phyloP scores from a whole-genome alignment of 2,113 vertebrate genomes.

The Labeo catla region DNA sequence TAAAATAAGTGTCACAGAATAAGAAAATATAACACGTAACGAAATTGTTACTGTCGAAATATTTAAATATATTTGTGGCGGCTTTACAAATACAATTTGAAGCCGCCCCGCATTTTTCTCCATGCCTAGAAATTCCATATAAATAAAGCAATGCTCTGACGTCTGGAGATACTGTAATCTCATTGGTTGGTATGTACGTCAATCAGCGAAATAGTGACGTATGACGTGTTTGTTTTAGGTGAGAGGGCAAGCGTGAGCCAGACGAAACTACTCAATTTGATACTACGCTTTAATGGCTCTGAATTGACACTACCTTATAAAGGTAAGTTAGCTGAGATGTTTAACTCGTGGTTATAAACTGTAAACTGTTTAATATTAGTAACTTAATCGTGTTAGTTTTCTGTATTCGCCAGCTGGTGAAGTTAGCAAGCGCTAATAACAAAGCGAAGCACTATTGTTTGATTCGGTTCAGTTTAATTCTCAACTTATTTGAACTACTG shows the following conservation, averaged over 20 bases:
- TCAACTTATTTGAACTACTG: neutral
- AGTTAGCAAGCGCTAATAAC: slow-evolving; percentile 28
- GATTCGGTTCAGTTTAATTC: neutral
- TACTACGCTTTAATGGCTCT: neutral
- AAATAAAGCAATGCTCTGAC: neutral
- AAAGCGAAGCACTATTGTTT: slow-evolving; percentile 1
- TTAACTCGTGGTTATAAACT: neutral
- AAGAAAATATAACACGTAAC: neutral
- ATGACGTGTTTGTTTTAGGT: neutral
- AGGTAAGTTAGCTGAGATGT: slow-evolving; percentile 1
- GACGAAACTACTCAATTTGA: neutral
- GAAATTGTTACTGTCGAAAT: neutral
- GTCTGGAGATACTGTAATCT: neutral
- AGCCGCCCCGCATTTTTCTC: neutral
- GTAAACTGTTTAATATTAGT: neutral
- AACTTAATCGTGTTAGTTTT: neutral
- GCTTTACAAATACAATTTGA: neutral
- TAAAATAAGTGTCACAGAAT: neutral
- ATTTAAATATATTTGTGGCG: too few relatives aligned
- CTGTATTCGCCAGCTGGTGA: neutral
- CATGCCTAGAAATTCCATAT: neutral
- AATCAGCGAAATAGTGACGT: slow-evolving; percentile 6
- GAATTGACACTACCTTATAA: neutral
- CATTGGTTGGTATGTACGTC: slow-evolving; percentile 19
- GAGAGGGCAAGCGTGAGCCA: neutral